A percentile compares a stretch with the other conserved stretches of the same genome.
Conservation (phyloP, 2,797 vertebrate genomes). For the Melanitta fusca region DNA sequence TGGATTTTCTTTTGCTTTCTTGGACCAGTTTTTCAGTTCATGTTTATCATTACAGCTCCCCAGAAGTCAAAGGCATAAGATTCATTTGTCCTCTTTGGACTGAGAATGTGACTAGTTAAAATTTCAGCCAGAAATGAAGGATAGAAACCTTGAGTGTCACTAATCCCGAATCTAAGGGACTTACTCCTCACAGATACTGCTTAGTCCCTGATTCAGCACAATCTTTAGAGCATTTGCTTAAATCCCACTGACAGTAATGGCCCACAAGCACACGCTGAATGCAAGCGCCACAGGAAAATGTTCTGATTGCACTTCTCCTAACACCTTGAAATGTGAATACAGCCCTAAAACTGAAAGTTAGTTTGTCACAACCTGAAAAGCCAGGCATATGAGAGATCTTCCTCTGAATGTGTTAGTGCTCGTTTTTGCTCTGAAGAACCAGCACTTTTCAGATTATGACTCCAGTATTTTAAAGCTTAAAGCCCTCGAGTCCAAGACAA, state of each 20-base stretch:
- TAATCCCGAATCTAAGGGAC: neutral
- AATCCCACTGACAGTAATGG: neutral
- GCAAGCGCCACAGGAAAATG: neutral
- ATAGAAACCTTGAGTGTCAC: neutral
- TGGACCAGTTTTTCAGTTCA: neutral
- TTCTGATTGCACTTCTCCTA: neutral
- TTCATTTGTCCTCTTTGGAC: neutral
- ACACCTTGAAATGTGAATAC: neutral
- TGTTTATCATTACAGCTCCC: neutral
- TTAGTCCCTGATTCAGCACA: slow-evolving; percentile 25
- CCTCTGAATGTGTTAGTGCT: neutral
- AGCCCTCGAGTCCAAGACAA: slow-evolving; percentile 52
- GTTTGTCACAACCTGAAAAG: neutral
- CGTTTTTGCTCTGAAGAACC: slow-evolving; percentile 13
- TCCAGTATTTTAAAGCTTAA: slow-evolving; percentile 57
- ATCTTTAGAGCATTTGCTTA: slow-evolving; percentile 23
- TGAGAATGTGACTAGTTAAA: neutral
- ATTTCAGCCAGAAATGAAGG: neutral
- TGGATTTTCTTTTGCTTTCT: slow-evolving; percentile 5
- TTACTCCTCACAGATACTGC: neutral
- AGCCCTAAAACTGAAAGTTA: slow-evolving; percentile 19
- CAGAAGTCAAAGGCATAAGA: neutral
- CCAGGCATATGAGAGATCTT: neutral
- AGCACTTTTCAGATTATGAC: neutral
- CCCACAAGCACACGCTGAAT: neutral